Base-by-base conservation (phyloP, 2,797 vertebrate species). In the Xiphophorus birchmanni region DNA sequence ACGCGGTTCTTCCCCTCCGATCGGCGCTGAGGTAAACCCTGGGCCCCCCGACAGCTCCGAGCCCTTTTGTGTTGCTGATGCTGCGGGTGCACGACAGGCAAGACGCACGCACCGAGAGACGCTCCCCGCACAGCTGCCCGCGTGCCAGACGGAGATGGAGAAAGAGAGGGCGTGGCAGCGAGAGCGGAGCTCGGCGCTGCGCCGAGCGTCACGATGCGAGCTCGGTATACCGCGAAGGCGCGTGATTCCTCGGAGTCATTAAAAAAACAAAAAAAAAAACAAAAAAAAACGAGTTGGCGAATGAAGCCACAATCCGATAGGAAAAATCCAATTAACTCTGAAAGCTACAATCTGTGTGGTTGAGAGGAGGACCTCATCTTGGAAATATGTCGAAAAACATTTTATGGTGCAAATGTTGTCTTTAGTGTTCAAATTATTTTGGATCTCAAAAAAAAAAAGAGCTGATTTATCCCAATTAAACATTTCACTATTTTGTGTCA, bases 41-140 rank as follows among this genome's bases (percentile, higher is more conserved):
- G 90, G 90, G 0, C 81, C 80, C 82, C 80, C 81, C 85, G 81
- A 82, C 84, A 23, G 81, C 86, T 86, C 81, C 84, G 80, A 89
- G 12, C 86, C 89, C 94, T 94, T 96, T 95, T 96, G 95, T 95
- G 95, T 88, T 95, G 95, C 95, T 96, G 96, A 95, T 96, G 95
- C 94, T 96, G 96, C 94, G 94, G 90, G 94, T 94, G 92, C 93
- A 82, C 91, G 94, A 91, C 90, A 83, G 88, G 83, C 69, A 90
- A 88, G 86, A 93, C 92, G 90, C 89, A 95, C 94, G 94, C 95
- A 84, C 90, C 10, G 80, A 65, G 82, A 32, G 84, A 47, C 87
- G 54, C 87, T 45, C 90, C 86, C 86, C 80, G 90, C 93, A 94
- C 95, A 93, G 93, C 94, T 95, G 95, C 94, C 95, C 93, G 94